These are phyloP conservation scores for Drosophila arizonae DNA, from an alignment of 1,140 invertebrate species.

Conservation along the genomic window DNA sequence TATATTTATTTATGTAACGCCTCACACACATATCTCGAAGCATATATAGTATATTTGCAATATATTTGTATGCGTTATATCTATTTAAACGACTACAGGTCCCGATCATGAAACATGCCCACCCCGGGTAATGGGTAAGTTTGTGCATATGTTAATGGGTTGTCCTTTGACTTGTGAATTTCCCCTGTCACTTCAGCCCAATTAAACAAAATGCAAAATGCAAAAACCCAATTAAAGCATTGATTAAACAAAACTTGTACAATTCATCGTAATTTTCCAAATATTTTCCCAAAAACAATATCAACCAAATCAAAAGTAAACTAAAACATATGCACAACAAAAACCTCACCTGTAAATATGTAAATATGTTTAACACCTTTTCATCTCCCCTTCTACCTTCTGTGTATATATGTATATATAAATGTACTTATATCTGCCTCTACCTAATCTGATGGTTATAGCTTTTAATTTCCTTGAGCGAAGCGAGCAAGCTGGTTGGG, in stretches of 20 bases:
- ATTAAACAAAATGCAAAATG: background rate
- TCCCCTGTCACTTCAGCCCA: background rate
- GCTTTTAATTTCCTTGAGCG: background rate
- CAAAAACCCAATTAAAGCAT: background rate
- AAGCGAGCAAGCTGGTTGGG: background rate
- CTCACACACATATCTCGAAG: constrained; percentile 28
- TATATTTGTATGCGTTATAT: constrained; percentile 67
- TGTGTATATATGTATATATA: constrained; percentile 1
- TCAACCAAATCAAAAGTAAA: constrained; percentile 20
- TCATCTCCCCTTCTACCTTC: background rate
- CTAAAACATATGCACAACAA: constrained; percentile 66
- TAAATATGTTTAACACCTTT: constrained; percentile 55
- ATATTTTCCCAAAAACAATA: constrained; percentile 12
- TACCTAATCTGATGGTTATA: constrained; percentile 10
- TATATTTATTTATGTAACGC: constrained; percentile 39
- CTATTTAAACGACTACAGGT: constrained; percentile 82
- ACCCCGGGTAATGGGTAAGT: constrained; percentile 83
- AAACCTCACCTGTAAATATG: constrained; percentile 35
- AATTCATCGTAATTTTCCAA: constrained; percentile 38
- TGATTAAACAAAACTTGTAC: constrained; percentile 10
- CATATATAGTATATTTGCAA: constrained; percentile 35
- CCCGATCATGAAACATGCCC: constrained; percentile 84
- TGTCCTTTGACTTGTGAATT: constrained; percentile 27
- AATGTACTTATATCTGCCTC: background rate
- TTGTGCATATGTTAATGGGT: constrained; percentile 52